These are phyloP conservation scores for Digitonthophagus gazella DNA, from an alignment of 2,888 invertebrate genomes.

Conservation along the genomic window DNA sequence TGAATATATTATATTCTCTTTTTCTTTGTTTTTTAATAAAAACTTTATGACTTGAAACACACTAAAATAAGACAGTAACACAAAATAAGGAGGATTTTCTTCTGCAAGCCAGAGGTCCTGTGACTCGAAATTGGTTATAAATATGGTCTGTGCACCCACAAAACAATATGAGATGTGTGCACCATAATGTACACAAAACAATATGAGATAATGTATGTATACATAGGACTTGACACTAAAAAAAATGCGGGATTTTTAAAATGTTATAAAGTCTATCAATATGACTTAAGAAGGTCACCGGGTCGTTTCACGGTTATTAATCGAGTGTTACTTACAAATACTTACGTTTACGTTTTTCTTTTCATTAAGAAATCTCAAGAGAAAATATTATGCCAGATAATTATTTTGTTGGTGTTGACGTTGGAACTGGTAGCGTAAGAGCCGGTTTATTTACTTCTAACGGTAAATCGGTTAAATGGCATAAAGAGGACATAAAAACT, in stretches of 20 bases:
- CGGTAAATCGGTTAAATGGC: constrained; percentile 66
- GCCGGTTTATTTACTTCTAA: constrained; percentile 72
- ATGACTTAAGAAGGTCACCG: constrained; percentile 9
- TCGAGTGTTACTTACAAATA: background rate
- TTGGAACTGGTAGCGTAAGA: constrained; percentile 88
- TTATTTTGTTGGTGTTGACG: constrained; percentile 86
- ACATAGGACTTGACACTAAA: background rate
- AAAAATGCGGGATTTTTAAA: constrained; percentile 8
- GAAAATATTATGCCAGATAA: constrained; percentile 24
- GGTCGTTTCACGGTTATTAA: background rate
- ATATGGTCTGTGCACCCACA: no score
- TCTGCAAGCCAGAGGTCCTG: no score
- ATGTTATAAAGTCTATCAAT: background rate
- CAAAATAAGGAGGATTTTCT: no score
- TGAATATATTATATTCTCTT: no score
- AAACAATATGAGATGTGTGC: no score
- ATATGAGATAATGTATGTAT: no score
- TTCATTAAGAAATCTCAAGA: background rate
- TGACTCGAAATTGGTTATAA: no score
- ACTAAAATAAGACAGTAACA: no score
- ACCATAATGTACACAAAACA: no score
- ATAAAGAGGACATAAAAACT: constrained; percentile 67
- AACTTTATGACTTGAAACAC: no score
- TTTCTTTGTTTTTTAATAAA: no score
- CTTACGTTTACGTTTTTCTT: background rate